Evolutionary conservation across 2,888 invertebrate species (phyloP), one percentile per base, ranked within the genome.

Genomic region (Smittia aterrima): DNA sequence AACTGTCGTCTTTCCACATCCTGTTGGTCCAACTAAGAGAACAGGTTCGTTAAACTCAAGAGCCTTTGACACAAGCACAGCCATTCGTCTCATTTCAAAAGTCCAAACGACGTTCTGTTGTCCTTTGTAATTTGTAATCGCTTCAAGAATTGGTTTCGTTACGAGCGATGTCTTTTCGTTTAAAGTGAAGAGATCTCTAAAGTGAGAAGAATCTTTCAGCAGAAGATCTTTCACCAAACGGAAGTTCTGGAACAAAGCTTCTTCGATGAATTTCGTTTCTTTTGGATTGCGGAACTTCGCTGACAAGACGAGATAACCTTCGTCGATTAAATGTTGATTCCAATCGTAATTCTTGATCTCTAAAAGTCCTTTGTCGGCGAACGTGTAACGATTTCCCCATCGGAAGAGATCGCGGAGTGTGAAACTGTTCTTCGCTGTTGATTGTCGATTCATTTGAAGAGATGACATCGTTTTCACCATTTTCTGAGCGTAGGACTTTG

Each of bases 261-360:
- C 87, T 76, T 89, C 86, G 66, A 99, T 96, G 38, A 94, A 90
- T 16, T 85, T 84, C 67, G 89, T 87, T 82, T 99, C 99, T 76
- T 94, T 92, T 0, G 84, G 80, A 78, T 90, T 91, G 16, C 99
- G 87, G 0, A 98, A 96, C 83, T 95, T 90, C 0, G 98, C 96
- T 1, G 96, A 96, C 67, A 99, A 83, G 4, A 99, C 89, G 75
- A 99, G 86, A 80, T 93, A 99, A 0, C 98, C 97, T 84, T 97
- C 96, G 80, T 98, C 97, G 0, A 96, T 95, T 66, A 99, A 87
- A 83, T 96, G 96, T 80, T 98, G 96, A 81, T 95, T 93, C 97
- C 97, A 98, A 82, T 98, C 96, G 79, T 96, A 96, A 77, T 92
- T 90, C 41, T 81, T 82, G 47, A 86, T 85, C 0, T 84, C 82